phyloP scores from a whole-genome alignment of 2,113 vertebrate genomes.

The Platycercus adscitus region DNA sequence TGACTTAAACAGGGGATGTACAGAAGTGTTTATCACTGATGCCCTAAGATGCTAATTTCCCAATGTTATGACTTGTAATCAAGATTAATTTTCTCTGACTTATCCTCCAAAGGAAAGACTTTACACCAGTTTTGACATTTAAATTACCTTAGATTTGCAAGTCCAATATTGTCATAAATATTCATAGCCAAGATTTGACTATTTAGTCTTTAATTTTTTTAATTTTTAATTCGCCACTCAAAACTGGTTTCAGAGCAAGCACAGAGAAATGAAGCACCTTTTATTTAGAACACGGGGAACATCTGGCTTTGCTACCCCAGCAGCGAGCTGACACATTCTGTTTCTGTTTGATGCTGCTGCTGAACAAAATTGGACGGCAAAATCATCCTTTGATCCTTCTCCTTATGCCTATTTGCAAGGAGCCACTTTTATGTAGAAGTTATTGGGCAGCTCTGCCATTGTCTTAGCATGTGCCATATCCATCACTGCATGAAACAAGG shows the following conservation, averaged over 20 bases:
- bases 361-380: background rate
- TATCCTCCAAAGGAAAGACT: conserved; percentile 26
- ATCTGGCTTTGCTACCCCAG: background rate
- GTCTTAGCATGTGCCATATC: background rate
- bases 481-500: background rate
- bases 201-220: background rate
- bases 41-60: conserved; percentile 39
- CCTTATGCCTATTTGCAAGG: background rate
- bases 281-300: background rate
- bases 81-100: conserved; percentile 58
- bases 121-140: conserved; percentile 51
- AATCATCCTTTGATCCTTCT: background rate
- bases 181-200: conserved; percentile 15
- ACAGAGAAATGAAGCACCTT: background rate
- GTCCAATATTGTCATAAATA: conserved; percentile 59
- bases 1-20: background rate
- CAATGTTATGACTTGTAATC: conserved; percentile 26
- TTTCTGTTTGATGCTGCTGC: background rate
- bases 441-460: background rate
- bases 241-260: background rate
- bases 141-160: conserved; percentile 68
- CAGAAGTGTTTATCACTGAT: conserved; percentile 3
- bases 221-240: background rate
- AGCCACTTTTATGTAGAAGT: accelerated
- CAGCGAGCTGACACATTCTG: accelerated